Base-by-base conservation (phyloP, 2,113 vertebrate genomes). In the Archocentrus centrarchus region DNA sequence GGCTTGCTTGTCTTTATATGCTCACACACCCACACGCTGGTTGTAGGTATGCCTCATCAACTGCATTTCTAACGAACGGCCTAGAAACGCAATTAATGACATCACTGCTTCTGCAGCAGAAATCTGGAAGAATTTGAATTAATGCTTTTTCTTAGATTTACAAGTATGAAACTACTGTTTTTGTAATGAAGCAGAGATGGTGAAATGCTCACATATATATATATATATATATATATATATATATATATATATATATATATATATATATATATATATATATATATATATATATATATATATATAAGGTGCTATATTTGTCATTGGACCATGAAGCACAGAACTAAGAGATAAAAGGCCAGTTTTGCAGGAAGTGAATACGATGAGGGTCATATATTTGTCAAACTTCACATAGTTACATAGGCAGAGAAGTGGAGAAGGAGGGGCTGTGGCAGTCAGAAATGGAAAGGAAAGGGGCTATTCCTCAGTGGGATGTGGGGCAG, bases 241-340 rank as follows among this genome's bases (percentile, higher is more conserved):
- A 37, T 8, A 37, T 37, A 37, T 37, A 32, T 32, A 32, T 32
- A 32, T 32, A 32, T 32, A 32, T 32, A 32, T 32, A 32, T 32
- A 32, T 32, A 30, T 30, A 30, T 30, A 30, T 30, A 30, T 30
- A 30, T 30, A 30, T 30, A 30, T 30, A 30, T 30, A 30, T 30
- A 30, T 30, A 30, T 30, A 30, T 30, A 30, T 30, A 30, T 30
- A 3, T 30, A 30, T 30, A 30, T 30, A n/a, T n/a, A n/a, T n/a
- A n/a, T n/a, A 96, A 96, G 97, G 94, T 94, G 94, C 96, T 97
- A 98, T 97, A 98, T 98, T 97, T 98, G 96, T 97, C 96, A 97
- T 95, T 96, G 96, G 96, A 92, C 92, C 92, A 89, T 91, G 91
- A 94, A 96, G 95, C 91, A 83, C 62, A 68, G 91, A 93, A 80